These are phyloP conservation scores for Automeris io DNA, from an alignment of 2,888 invertebrate species.

Conservation along the genomic window DNA sequence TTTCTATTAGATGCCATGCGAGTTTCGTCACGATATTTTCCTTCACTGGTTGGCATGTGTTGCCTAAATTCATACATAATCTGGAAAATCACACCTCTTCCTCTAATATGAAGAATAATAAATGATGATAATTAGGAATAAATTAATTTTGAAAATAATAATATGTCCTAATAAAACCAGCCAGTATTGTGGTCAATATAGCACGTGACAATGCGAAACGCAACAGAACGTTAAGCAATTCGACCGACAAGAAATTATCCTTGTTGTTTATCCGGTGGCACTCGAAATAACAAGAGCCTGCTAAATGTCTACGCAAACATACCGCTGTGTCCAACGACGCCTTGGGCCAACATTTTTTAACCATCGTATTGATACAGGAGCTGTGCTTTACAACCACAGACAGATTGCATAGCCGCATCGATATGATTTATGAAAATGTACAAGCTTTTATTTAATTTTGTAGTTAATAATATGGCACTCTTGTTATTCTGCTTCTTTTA, in stretches of 20 bases:
- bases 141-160: not conserved
- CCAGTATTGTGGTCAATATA: slow-evolving; percentile 33
- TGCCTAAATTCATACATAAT: too few relatives aligned
- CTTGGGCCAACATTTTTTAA: slow-evolving; percentile 45
- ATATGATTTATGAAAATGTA: slow-evolving; percentile 7
- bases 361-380: slow-evolving; percentile 28
- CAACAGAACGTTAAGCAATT: slow-evolving; percentile 33
- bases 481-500: too few relatives aligned
- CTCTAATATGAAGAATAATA: not conserved
- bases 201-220: slow-evolving; percentile 50
- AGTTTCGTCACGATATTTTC: too few relatives aligned
- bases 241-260: slow-evolving; percentile 45
- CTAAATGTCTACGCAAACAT: slow-evolving; percentile 59
- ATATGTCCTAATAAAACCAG: too few relatives aligned
- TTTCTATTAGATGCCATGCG: too few relatives aligned
- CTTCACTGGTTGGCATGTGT: too few relatives aligned
- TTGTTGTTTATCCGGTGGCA: slow-evolving; percentile 45
- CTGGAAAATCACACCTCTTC: not conserved
- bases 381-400: slow-evolving; percentile 36
- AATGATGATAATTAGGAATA: not conserved
- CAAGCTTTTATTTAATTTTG: slow-evolving; percentile 7
- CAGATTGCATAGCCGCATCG: slow-evolving; percentile 20
- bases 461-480: too few relatives aligned
- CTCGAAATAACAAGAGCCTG: slow-evolving; percentile 57
- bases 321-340: slow-evolving; percentile 31